Conservation (phyloP, 2,888 invertebrate species). For the Omphaloscelis lunosa region DNA sequence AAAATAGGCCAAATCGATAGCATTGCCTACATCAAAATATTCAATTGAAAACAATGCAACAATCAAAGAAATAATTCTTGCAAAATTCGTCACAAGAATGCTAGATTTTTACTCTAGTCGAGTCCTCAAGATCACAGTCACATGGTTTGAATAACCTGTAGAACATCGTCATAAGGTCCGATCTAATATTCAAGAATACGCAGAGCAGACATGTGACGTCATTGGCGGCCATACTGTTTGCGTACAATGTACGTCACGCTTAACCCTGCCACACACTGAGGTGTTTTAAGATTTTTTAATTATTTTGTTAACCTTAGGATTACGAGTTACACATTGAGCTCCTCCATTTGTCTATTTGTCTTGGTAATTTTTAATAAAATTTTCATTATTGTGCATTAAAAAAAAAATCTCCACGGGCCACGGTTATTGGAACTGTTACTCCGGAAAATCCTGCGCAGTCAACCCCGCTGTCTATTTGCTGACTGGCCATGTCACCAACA, state of each 20-base stretch:
- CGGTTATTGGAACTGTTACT: background rate
- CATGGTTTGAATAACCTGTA: constrained; percentile 26
- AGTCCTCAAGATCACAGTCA: background rate
- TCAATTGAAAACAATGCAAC: background rate
- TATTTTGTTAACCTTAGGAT: background rate
- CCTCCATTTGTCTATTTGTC: no score
- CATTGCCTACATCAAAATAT: background rate
- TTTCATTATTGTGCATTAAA: no score
- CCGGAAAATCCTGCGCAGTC: background rate
- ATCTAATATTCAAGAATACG: constrained; percentile 55
- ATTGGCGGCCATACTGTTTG: constrained; percentile 61
- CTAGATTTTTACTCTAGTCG: background rate
- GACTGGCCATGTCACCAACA: background rate
- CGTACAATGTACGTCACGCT: constrained; percentile 57
- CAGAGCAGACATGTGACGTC: constrained; percentile 63
- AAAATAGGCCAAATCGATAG: background rate
- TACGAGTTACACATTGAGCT: background rate
- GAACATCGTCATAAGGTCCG: constrained; percentile 19
- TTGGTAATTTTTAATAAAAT: no score
- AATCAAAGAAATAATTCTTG: background rate
- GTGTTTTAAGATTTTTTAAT: background rate
- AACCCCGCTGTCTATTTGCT: no score
- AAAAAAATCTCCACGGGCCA: no score
- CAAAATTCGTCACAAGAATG: background rate
- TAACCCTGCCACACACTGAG: constrained; percentile 45